Conservation (phyloP, 2,888 invertebrate genomes). For the Saturnia japonica region DNA sequence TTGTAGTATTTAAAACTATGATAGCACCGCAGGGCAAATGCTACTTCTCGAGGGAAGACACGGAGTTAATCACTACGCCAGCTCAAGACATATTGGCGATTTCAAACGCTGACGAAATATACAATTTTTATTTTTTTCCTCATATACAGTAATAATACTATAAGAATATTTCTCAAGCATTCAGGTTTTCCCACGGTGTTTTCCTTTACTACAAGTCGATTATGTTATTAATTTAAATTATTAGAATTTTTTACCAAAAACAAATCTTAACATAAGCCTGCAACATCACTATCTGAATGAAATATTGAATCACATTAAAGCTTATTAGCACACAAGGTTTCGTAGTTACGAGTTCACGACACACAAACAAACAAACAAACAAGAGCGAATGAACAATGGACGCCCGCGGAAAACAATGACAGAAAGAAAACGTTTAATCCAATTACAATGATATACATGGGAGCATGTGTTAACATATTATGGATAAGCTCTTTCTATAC, state of each 20-base stretch:
- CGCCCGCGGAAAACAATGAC: slow-evolving; percentile 69
- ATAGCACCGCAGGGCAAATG: not conserved
- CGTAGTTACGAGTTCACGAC: slow-evolving; percentile 50
- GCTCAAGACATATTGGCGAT: no score
- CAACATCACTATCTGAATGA: slow-evolving; percentile 60
- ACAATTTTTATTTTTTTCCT: no score
- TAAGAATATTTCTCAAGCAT: no score
- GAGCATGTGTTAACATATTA: slow-evolving; percentile 33
- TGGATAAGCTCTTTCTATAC: slow-evolving; percentile 45
- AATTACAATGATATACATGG: slow-evolving; percentile 73
- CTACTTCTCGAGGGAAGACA: no score
- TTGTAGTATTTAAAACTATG: not conserved
- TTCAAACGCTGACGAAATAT: no score
- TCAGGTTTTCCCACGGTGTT: no score
- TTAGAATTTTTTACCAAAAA: not conserved
- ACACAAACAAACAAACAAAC: slow-evolving; percentile 60
- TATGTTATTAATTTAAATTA: no score
- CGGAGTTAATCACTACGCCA: no score
- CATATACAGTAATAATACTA: no score
- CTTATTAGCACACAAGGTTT: slow-evolving; percentile 70
- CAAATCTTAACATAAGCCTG: slow-evolving; percentile 1
- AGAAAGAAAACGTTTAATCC: slow-evolving; percentile 78
- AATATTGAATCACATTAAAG: slow-evolving; percentile 72
- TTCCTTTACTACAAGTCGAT: no score
- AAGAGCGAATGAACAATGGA: slow-evolving; percentile 65